These are phyloP conservation scores for Napeogenes inachia DNA, from an alignment of 2,888 invertebrate genomes.

Conservation along the genomic window DNA sequence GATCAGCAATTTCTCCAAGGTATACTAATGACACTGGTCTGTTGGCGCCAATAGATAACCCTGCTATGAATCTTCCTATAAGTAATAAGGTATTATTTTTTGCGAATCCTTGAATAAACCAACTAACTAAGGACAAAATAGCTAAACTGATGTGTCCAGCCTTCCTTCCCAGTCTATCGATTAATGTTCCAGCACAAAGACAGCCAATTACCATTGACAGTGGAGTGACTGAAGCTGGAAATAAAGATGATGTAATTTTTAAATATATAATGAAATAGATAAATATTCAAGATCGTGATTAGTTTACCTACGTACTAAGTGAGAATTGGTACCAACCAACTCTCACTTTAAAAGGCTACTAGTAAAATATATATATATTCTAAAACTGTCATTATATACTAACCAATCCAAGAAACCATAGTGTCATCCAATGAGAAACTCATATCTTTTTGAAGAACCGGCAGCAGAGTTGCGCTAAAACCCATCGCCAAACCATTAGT, in stretches of 20 bases:
- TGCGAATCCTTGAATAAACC: conserved; percentile 43
- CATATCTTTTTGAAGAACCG: conserved; percentile 41
- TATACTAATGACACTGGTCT: conserved; percentile 46
- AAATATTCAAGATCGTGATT: too few relatives aligned
- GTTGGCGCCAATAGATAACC: conserved; percentile 42
- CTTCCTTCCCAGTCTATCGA: conserved; percentile 47
- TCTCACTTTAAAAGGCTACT: too few relatives aligned
- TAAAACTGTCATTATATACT: conserved; percentile 12
- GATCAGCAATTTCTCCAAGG: conserved; percentile 48
- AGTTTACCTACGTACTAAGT: too few relatives aligned
- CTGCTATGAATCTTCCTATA: conserved; percentile 45
- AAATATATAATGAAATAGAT: too few relatives aligned
- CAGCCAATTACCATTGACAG: conserved; percentile 49
- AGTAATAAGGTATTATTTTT: conserved; percentile 38
- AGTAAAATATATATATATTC: too few relatives aligned
- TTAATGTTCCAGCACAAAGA: conserved; percentile 43
- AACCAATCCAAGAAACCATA: conserved; percentile 53
- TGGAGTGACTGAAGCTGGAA: conserved; percentile 46
- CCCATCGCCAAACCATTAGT: conserved; percentile 45
- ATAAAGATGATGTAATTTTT: too few relatives aligned
- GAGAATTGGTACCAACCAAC: too few relatives aligned
- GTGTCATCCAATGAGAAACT: conserved; percentile 39
- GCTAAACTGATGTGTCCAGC: conserved; percentile 40
- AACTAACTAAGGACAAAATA: conserved; percentile 44
- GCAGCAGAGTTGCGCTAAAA: conserved; percentile 45